Conservation (phyloP, 2,797 vertebrate species). For the Steatocranus sp. region DNA sequence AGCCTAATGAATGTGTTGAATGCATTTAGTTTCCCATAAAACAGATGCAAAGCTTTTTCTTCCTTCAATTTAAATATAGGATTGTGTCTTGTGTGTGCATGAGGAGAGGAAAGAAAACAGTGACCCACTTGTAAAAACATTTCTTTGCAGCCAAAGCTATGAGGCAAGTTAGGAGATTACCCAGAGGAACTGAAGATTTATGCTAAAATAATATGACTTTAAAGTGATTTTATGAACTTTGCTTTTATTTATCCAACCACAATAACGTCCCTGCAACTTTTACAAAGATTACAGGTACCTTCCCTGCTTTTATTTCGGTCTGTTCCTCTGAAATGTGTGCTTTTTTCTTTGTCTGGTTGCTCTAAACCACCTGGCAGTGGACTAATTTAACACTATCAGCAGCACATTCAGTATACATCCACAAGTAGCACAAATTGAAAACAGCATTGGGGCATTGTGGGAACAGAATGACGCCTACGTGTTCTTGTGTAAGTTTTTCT, state of each 20-base stretch:
- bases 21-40: background rate
- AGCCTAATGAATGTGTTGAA: background rate
- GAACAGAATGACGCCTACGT: background rate
- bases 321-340: background rate
- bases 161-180: background rate
- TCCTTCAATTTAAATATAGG: background rate
- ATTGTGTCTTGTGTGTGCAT: background rate
- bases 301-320: background rate
- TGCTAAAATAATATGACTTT: background rate
- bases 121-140: background rate
- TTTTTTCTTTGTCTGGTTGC: background rate
- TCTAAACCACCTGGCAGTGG: background rate
- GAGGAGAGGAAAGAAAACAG: background rate
- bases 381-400: background rate
- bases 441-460: background rate
- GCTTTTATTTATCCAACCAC: background rate
- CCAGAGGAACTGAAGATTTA: background rate
- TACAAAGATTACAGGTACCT: background rate
- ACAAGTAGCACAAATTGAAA: background rate
- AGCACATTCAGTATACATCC: background rate
- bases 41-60: background rate
- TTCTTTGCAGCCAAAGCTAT: background rate
- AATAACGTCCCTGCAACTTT: background rate
- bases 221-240: background rate
- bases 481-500: background rate